Evolutionary conservation across 2,888 invertebrate species (phyloP).

Genomic region (Pherbina coryleti): DNA sequence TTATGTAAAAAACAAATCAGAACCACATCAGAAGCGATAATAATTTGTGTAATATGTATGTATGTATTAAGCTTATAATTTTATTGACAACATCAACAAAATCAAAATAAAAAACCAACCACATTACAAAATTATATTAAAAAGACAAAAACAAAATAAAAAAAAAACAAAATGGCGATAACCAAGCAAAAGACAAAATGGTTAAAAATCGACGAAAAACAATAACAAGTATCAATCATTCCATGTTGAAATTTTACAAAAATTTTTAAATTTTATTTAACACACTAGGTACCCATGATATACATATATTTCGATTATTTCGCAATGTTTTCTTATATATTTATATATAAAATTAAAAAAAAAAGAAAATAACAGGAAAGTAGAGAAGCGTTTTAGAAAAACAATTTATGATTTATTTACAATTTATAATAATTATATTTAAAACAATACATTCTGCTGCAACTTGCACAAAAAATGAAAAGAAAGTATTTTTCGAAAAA

Average conservation of each 20-base stretch:
- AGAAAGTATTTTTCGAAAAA: slow-evolving; percentile 63
- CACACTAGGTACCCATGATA: slow-evolving; percentile 40
- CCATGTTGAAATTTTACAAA: slow-evolving; percentile 42
- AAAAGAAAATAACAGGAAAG: slow-evolving; percentile 43
- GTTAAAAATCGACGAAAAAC: slow-evolving; percentile 10
- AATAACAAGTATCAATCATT: slow-evolving; percentile 40
- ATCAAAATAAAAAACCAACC: slow-evolving; percentile 33
- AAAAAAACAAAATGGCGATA: background rate
- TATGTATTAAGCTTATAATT: slow-evolving; percentile 54
- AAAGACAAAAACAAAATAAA: slow-evolving; percentile 14
- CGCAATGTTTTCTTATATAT: slow-evolving; percentile 48
- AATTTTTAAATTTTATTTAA: slow-evolving; percentile 43
- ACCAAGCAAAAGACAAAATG: background rate
- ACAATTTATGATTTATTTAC: slow-evolving; percentile 55
- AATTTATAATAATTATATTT: slow-evolving; percentile 60
- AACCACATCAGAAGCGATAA: slow-evolving; percentile 45
- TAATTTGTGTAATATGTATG: slow-evolving; percentile 62
- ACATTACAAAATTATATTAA: slow-evolving; percentile 11
- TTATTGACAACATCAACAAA: slow-evolving; percentile 30
- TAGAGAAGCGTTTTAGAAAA: slow-evolving; percentile 25
- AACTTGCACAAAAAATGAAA: slow-evolving; percentile 59
- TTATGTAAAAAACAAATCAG: slow-evolving; percentile 39
- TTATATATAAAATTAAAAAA: slow-evolving; percentile 44
- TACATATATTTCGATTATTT: slow-evolving; percentile 30
- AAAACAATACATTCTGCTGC: slow-evolving; percentile 59